These are phyloP conservation scores for Lepus timidus DNA, from an alignment of 2,113 vertebrate species.

Conservation along the genomic window DNA sequence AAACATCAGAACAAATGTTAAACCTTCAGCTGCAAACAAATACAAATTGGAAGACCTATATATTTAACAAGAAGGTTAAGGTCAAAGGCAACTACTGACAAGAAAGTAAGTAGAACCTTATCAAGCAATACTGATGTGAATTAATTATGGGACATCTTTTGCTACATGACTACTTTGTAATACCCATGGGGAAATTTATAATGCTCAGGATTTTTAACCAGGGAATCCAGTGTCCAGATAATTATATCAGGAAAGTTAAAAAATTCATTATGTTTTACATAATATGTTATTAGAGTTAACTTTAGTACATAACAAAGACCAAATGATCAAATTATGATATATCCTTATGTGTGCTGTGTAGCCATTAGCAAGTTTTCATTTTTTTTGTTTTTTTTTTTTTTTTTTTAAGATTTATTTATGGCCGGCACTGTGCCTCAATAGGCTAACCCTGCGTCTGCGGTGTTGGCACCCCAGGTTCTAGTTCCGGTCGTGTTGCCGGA, in stretches of 20 bases:
- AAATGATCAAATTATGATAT: background rate
- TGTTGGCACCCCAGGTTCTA: too few species aligned
- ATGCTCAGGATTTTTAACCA: background rate
- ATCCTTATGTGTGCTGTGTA: background rate
- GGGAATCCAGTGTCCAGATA: background rate
- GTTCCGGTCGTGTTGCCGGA: too few species aligned
- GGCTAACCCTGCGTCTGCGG: too few species aligned
- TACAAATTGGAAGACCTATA: background rate
- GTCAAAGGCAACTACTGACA: background rate
- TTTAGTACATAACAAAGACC: background rate
- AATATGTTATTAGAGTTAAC: background rate
- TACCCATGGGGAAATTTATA: background rate
- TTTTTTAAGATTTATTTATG: too few species aligned
- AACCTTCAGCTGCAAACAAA: background rate
- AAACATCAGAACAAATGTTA: constrained; percentile 9
- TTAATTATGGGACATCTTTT: background rate
- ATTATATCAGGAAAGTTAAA: constrained; percentile 13
- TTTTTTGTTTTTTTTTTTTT: too few species aligned
- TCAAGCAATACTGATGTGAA: background rate
- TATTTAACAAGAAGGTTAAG: background rate
- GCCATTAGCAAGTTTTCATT: background rate
- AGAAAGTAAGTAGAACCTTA: background rate
- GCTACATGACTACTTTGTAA: background rate
- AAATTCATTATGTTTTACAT: background rate
- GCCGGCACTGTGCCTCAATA: too few species aligned